These are phyloP conservation scores for Volucella inflata DNA, from an alignment of 2,888 invertebrate species.

Conservation along the genomic window DNA sequence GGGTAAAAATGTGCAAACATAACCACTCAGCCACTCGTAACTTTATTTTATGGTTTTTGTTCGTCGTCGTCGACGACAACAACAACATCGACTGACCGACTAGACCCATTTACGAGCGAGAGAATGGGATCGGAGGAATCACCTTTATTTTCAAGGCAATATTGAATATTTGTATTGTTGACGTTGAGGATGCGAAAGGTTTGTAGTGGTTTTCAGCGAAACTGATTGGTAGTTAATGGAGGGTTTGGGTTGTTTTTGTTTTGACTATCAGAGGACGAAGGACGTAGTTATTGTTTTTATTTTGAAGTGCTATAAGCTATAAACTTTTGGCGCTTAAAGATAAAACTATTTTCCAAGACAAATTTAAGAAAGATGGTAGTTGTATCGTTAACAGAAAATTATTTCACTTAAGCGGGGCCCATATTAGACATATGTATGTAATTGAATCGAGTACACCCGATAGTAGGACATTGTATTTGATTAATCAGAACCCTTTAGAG, in stretches of 20 bases:
- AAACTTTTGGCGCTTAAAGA: too few relatives aligned
- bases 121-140: slow-evolving; percentile 55
- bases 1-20: slow-evolving; percentile 71
- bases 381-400: too few relatives aligned
- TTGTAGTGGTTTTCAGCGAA: slow-evolving; percentile 1
- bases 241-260: slow-evolving; percentile 11
- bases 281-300: too few relatives aligned
- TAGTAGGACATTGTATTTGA: too few relatives aligned
- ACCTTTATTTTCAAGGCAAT: slow-evolving; percentile 60
- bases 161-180: slow-evolving; percentile 32
- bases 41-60: slow-evolving; percentile 47
- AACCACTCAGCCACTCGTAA: slow-evolving; percentile 68
- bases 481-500: too few relatives aligned
- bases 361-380: too few relatives aligned
- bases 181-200: neutral
- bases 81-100: slow-evolving; percentile 58
- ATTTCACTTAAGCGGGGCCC: too few relatives aligned
- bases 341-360: too few relatives aligned
- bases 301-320: too few relatives aligned
- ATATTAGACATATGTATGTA: too few relatives aligned
- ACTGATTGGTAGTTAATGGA: slow-evolving; percentile 7
- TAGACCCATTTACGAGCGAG: slow-evolving; percentile 63
- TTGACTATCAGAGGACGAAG: neutral
- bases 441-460: too few relatives aligned
- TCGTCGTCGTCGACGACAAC: slow-evolving; percentile 24